Evolutionary conservation across 2,113 vertebrate species (phyloP).

Genomic region (Cercocebus atys): DNA sequence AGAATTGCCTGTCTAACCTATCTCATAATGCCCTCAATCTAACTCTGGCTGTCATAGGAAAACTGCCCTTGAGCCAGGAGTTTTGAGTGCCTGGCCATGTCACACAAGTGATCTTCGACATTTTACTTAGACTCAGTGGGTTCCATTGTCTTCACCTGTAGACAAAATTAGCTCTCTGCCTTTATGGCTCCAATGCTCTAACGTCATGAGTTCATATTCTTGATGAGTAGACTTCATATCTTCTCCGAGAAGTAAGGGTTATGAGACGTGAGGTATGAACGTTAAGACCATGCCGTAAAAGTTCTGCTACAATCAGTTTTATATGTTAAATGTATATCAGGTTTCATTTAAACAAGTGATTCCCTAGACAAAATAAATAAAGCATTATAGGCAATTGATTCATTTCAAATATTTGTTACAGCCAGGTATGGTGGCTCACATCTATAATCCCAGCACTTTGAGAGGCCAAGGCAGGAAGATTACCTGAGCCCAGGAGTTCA

Average conservation of each 20-base stretch:
- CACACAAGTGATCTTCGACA: not conserved
- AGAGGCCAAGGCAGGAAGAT: too few species aligned
- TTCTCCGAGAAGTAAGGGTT: not conserved
- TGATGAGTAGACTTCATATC: not conserved
- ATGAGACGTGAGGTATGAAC: not conserved
- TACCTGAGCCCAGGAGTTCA: too few species aligned
- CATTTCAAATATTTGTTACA: not conserved
- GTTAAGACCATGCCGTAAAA: not conserved
- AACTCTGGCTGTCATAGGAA: not conserved
- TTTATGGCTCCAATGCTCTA: not conserved
- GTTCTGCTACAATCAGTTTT: not conserved
- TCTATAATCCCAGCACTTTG: too few species aligned
- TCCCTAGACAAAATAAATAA: not conserved
- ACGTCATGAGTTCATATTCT: not conserved
- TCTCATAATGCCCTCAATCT: not conserved
- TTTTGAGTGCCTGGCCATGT: not conserved
- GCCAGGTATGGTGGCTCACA: too few species aligned
- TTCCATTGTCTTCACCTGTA: not conserved
- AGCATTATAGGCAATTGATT: not conserved
- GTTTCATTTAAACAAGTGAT: constrained; percentile 7
- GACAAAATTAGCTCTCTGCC: not conserved
- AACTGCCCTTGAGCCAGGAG: not conserved
- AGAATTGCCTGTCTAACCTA: not conserved
- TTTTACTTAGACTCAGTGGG: not conserved
- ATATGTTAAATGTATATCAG: not conserved